phyloP scores from a whole-genome alignment of 2,797 vertebrate species.

The Acanthis flammea region DNA sequence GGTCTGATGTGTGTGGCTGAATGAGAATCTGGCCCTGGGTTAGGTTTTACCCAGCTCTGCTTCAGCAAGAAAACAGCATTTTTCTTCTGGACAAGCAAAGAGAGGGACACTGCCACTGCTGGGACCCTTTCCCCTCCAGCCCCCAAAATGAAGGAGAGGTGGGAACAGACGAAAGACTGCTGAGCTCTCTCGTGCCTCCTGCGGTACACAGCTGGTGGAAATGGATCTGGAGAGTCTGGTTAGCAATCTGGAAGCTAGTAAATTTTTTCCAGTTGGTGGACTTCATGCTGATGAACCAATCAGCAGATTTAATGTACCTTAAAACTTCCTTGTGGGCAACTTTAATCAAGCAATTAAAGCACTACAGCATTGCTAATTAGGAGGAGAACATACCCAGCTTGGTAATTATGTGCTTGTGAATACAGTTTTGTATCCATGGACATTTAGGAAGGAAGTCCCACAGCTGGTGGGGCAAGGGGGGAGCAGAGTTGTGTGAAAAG shows the following conservation, averaged over 20 bases:
- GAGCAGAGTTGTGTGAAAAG: not conserved
- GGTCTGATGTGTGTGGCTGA: not conserved
- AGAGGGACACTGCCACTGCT: not conserved
- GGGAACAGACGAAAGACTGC: not conserved
- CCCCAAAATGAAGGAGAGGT: not conserved
- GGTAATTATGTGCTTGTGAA: slow-evolving; percentile 38
- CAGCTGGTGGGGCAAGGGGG: not conserved
- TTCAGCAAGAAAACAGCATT: not conserved
- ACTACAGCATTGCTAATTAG: slow-evolving; percentile 22
- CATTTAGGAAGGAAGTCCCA: not conserved
- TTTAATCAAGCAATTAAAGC: slow-evolving; percentile 72
- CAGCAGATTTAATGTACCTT: slow-evolving; percentile 75
- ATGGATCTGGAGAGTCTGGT: not conserved
- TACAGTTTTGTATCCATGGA: not conserved
- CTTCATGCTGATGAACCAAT: slow-evolving; percentile 67
- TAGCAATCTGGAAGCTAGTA: slow-evolving; percentile 26
- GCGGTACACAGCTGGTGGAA: not conserved
- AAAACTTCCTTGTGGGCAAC: slow-evolving; percentile 69
- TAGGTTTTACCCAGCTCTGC: not conserved
- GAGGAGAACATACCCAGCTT: slow-evolving; percentile 39
- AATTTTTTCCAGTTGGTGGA: slow-evolving; percentile 38
- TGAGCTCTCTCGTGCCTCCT: not conserved
- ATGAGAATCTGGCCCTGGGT: not conserved
- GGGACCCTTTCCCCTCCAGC: not conserved
- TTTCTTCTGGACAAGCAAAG: not conserved